Evolutionary conservation across 2,888 invertebrate genomes (phyloP).

Genomic region (Seira musarum): DNA sequence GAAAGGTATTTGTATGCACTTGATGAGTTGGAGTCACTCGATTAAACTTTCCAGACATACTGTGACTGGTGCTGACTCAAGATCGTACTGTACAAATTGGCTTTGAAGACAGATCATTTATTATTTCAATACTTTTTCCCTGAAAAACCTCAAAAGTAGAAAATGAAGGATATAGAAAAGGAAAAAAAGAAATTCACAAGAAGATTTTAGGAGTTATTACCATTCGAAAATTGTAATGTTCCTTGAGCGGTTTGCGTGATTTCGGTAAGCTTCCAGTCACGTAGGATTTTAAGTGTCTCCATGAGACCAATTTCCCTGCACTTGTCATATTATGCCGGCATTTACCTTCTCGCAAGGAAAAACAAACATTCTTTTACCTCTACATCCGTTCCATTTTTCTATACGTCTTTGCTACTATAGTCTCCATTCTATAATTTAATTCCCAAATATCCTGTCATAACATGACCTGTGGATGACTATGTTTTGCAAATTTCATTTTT

Average conservation of each 20-base stretch:
- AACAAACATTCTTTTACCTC: too few relatives aligned
- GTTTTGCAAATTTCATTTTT: too few relatives aligned
- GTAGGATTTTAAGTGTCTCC: too few relatives aligned
- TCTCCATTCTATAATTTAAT: too few relatives aligned
- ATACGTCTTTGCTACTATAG: too few relatives aligned
- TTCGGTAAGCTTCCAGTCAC: background rate
- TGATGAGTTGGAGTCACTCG: background rate
- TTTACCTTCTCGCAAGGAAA: too few relatives aligned
- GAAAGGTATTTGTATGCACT: background rate
- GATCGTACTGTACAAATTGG: background rate
- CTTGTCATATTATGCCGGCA: too few relatives aligned
- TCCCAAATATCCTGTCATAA: too few relatives aligned
- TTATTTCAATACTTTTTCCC: background rate
- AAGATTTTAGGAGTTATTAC: background rate
- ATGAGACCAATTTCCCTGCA: too few relatives aligned
- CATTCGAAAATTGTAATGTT: background rate
- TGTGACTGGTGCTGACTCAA: background rate
- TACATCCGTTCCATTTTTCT: too few relatives aligned
- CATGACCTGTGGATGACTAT: too few relatives aligned
- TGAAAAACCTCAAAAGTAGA: background rate
- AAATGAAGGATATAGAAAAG: too few relatives aligned
- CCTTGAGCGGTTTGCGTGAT: background rate
- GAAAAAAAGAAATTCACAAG: background rate
- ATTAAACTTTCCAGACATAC: background rate
- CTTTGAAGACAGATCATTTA: background rate